A percentile compares a stretch with the other conserved stretches of the same genome.
phyloP scores from a whole-genome alignment of 2,113 vertebrate species.

The Dasypus novemcinctus region DNA sequence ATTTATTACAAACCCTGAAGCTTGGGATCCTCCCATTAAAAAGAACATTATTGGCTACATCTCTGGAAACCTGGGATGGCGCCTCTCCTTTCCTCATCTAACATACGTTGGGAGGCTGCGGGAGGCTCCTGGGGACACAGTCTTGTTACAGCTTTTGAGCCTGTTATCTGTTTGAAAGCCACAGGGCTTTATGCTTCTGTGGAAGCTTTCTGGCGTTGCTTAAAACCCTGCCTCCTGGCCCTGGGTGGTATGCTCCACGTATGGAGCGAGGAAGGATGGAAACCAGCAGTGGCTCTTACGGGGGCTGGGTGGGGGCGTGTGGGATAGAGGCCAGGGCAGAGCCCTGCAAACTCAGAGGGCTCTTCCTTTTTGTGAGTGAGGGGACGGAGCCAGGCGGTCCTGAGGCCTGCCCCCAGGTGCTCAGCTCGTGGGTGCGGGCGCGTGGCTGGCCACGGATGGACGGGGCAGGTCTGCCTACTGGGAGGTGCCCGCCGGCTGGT shows the following conservation, averaged over 20 bases:
- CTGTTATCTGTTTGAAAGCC: neutral
- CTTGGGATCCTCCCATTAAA: neutral
- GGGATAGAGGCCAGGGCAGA: no score
- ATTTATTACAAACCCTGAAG: neutral
- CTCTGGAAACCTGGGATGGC: neutral
- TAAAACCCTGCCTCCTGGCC: neutral
- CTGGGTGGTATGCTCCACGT: rapidly evolving
- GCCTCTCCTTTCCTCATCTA: neutral
- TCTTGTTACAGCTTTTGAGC: neutral
- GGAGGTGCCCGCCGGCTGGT: neutral
- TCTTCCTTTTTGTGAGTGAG: neutral
- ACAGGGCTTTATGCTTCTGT: rapidly evolving
- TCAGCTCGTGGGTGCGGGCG: neutral
- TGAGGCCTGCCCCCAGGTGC: neutral
- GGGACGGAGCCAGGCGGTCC: neutral
- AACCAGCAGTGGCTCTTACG: neutral
- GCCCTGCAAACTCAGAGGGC: neutral
- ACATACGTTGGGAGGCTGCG: neutral
- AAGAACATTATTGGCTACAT: neutral
- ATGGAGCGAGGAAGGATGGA: neutral
- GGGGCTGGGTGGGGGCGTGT: neutral
- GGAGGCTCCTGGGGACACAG: neutral
- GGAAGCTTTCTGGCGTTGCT: neutral
- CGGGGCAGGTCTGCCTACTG: neutral
- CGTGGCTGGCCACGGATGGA: no score